Conservation (phyloP, 2,888 invertebrate species). For the Prionchulus punctatus region DNA sequence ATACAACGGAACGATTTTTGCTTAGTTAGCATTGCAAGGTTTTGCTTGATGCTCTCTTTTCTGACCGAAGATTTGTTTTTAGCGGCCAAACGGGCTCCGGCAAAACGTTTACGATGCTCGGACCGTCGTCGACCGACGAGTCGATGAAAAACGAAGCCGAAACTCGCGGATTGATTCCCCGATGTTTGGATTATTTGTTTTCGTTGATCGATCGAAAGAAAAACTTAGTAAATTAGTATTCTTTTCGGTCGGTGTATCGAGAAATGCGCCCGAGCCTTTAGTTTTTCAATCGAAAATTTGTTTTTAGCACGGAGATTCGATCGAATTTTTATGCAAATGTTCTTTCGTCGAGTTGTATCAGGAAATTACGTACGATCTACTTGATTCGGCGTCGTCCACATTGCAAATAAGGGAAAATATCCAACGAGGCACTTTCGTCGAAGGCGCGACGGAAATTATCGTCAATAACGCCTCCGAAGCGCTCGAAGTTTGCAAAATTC, state of each 20-base stretch:
- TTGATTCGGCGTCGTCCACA: constrained; percentile 25
- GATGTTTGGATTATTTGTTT: constrained; percentile 35
- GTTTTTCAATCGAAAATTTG: constrained; percentile 6
- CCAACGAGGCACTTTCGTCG: constrained; percentile 31
- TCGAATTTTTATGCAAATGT: constrained; percentile 30
- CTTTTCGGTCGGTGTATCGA: no score
- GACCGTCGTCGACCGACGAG: constrained; percentile 17
- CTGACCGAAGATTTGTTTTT: constrained; percentile 30
- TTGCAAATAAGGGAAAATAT: constrained; percentile 32
- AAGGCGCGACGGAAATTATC: constrained; percentile 27
- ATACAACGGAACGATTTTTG: constrained; percentile 38
- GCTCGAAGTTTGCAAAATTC: no score
- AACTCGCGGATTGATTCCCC: constrained; percentile 33
- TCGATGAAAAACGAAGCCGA: constrained; percentile 22
- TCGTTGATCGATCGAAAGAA: constrained; percentile 26
- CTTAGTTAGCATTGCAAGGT: constrained; percentile 30
- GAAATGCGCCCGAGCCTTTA: no score
- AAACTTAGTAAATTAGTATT: constrained; percentile 22
- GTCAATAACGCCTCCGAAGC: constrained; percentile 29
- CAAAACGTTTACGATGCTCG: constrained; percentile 38
- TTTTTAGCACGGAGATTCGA: constrained; percentile 29
- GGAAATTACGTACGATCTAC: constrained; percentile 35
- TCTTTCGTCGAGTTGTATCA: constrained; percentile 38
- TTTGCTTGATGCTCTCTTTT: constrained; percentile 7
- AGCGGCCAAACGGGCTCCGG: constrained; percentile 38